Percentiles rank a stretch among this genome's conserved stretches.
Conservation (phyloP, 2,797 vertebrate species). For the Esox lucius region DNA sequence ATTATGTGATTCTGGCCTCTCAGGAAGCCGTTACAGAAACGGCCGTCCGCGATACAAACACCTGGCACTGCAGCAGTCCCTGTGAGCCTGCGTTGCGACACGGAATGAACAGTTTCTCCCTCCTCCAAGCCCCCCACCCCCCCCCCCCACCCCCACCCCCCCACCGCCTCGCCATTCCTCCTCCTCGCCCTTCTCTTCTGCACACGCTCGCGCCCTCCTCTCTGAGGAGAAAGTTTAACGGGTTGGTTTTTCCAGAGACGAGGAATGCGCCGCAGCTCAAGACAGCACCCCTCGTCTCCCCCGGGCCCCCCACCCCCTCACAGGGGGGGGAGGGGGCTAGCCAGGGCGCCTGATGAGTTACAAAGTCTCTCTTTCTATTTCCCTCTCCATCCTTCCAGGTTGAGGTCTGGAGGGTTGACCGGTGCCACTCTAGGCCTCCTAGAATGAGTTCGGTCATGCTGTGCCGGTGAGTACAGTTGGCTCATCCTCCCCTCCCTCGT, state of each 20-base stretch:
- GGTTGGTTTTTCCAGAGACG: slow-evolving; percentile 65
- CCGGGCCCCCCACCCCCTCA: slow-evolving; percentile 29
- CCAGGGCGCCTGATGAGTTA: slow-evolving; percentile 57
- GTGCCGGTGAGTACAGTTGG: slow-evolving; percentile 47
- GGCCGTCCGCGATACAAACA: background rate
- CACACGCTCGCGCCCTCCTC: slow-evolving; percentile 39
- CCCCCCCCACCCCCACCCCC: background rate
- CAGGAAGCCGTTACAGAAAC: background rate
- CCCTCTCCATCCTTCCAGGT: slow-evolving; percentile 18
- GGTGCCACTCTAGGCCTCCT: slow-evolving; percentile 18
- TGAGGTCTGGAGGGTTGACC: slow-evolving; percentile 46
- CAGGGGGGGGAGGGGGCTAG: slow-evolving; percentile 56
- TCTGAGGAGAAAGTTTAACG: slow-evolving; percentile 58
- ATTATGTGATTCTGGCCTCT: too few relatives aligned
- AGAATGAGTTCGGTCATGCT: slow-evolving; percentile 41
- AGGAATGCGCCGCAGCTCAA: slow-evolving; percentile 52
- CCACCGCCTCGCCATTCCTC: slow-evolving; percentile 32
- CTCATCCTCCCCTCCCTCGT: background rate
- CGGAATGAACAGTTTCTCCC: background rate
- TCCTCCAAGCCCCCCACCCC: background rate
- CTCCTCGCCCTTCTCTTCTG: background rate
- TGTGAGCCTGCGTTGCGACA: background rate
- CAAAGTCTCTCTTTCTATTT: slow-evolving; percentile 53
- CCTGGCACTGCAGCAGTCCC: background rate
- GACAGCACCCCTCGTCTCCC: slow-evolving; percentile 17